These are phyloP conservation scores for Brachionus paranguensis DNA, from an alignment of 1,140 invertebrate species.

Conservation along the genomic window DNA sequence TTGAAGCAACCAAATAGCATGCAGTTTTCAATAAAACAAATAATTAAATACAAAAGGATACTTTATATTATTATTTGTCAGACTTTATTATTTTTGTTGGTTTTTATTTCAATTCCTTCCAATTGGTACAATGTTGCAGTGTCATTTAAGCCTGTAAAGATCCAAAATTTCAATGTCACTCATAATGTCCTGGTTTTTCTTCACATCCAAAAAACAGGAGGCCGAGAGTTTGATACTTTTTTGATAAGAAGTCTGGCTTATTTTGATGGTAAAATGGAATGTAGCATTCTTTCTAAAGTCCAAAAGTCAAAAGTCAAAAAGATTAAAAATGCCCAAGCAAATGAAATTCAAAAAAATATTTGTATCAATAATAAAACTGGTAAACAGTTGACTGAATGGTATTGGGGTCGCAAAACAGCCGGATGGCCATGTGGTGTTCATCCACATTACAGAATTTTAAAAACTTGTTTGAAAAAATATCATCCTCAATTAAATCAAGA, in stretches of 20 bases:
- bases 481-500: not conserved
- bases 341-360: not conserved
- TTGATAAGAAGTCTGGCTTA: slow-evolving; percentile 84
- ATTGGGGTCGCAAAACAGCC: slow-evolving; percentile 96
- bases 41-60: too few relatives aligned
- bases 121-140: too few relatives aligned
- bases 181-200: slow-evolving; percentile 94
- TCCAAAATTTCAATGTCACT: not conserved
- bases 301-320: not conserved
- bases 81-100: too few relatives aligned
- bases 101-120: too few relatives aligned
- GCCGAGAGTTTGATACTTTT: slow-evolving; percentile 86
- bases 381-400: slow-evolving; percentile 63
- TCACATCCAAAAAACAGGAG: slow-evolving; percentile 91
- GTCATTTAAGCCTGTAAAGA: too few relatives aligned
- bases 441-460: slow-evolving; percentile 92
- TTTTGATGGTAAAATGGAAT: slow-evolving; percentile 56
- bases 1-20: too few relatives aligned
- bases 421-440: slow-evolving; percentile 98
- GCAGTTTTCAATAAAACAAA: too few relatives aligned
- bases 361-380: slow-evolving; percentile 56
- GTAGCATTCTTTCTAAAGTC: not conserved
- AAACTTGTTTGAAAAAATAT: slow-evolving; percentile 60
- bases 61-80: too few relatives aligned
- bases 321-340: not conserved